Conservation (phyloP, 2,797 vertebrate genomes). For the Megaceryle alcyon region DNA sequence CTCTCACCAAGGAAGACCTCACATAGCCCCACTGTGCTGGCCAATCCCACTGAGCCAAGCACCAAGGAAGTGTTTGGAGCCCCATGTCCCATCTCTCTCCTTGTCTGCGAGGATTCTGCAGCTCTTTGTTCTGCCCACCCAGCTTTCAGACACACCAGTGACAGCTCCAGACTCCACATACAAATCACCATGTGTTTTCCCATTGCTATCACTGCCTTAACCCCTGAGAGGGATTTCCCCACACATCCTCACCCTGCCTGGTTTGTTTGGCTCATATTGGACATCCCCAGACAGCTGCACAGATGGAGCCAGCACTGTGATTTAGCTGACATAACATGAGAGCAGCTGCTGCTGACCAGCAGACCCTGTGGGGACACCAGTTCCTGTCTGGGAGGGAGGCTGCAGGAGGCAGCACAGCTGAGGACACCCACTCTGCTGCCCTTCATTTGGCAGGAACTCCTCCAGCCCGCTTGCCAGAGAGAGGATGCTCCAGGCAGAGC, state of each 20-base stretch:
- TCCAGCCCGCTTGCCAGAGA: background rate
- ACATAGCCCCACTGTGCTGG: accelerated
- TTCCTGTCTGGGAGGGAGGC: background rate
- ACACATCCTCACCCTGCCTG: background rate
- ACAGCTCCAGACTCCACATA: background rate
- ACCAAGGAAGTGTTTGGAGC: background rate
- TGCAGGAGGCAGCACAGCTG: background rate
- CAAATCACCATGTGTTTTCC: background rate
- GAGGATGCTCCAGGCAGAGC: background rate
- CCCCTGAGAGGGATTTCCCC: background rate
- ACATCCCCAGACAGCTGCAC: slow-evolving; percentile 15
- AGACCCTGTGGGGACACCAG: background rate
- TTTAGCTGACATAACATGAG: background rate
- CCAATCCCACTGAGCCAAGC: background rate
- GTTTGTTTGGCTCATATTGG: background rate
- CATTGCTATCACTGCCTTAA: background rate
- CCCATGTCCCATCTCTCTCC: background rate
- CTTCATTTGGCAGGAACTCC: background rate
- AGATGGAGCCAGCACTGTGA: background rate
- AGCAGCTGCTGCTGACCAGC: slow-evolving; percentile 37
- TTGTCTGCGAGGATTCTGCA: background rate
- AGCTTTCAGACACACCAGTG: background rate
- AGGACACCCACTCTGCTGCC: background rate
- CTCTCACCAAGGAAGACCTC: background rate
- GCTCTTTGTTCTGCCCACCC: background rate